Base-by-base conservation (phyloP, 2,797 vertebrate species). In the Nyctalus aviator region DNA sequence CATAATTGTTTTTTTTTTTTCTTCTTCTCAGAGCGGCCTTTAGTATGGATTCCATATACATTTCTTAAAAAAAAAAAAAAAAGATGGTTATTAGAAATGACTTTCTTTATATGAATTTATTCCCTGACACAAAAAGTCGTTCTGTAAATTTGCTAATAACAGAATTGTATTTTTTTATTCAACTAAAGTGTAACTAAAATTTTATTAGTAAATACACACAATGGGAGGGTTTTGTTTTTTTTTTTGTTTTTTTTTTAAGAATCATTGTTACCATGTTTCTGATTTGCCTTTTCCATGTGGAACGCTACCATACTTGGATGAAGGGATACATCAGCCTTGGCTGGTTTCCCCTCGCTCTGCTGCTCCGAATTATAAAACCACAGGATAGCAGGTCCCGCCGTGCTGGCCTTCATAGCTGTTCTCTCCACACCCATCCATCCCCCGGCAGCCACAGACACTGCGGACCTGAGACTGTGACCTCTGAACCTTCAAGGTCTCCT, bases 11-110 rank as follows among this genome's bases (percentile, higher is more conserved):
- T 44, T 44, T 44, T 44, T 9, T 44, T 32, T 32, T 66, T 2
- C 59, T 75, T 93, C 72, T 44, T 68, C 44, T 88, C 20, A 64
- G 13, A 13, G 21, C 84, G 48, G 12, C 1, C 20, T 0, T 83
- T 68, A 81, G 21, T 57, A 37, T 23, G 32, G 13, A 17, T 72
- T 94, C 14, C 37, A 64, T 41, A 57, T 17, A 57, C 3, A 48
- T 82, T 59, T 84, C 3, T 20, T 85, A 46, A 87, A 76, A 91
- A 59, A 85, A 46, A 87, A 76, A 91, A 59, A 85, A 69, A 73
- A 77, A 77, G 30, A 25, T 20, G 12, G 1, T 32, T 75, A 57
- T 55, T 79, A 81, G 30, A 32, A 79, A 88, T 88, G 32, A 35
- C 1, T 84, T 59, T 35, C 18, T 89, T 77, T 46, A 20, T 76